A percentile compares a stretch with the other conserved stretches of the same genome.
phyloP scores from a whole-genome alignment of 2,113 vertebrate genomes.

The Rhinopomastus cyanomelas region DNA sequence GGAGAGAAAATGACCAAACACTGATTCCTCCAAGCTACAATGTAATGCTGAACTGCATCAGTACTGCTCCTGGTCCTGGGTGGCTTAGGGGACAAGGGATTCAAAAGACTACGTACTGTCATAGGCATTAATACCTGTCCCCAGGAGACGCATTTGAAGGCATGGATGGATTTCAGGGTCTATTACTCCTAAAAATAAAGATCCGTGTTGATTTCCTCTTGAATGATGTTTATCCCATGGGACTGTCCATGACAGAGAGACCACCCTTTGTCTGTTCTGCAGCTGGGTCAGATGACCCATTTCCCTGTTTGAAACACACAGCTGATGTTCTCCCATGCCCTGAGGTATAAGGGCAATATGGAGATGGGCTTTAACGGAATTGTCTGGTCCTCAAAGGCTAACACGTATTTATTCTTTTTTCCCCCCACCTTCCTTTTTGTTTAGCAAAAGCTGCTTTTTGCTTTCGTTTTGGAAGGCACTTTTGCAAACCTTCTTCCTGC shows the following conservation, averaged over 20 bases:
- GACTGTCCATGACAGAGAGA: background rate
- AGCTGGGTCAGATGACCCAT: constrained; percentile 20
- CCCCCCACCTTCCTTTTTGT: background rate
- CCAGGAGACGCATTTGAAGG: background rate
- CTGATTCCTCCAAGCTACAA: background rate
- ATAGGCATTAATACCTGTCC: background rate
- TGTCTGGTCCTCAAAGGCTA: background rate
- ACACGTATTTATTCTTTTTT: background rate
- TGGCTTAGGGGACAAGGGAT: background rate
- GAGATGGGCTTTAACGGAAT: constrained; percentile 23
- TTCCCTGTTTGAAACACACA: background rate
- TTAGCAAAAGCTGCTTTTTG: background rate
- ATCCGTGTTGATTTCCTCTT: background rate
- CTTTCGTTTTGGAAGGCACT: background rate
- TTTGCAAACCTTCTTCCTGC: background rate
- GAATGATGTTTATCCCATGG: constrained; percentile 2
- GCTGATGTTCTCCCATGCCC: constrained; percentile 5
- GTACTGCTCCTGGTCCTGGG: background rate
- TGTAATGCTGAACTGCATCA: background rate
- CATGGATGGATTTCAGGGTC: constrained; percentile 4
- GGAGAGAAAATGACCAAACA: background rate
- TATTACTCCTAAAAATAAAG: background rate
- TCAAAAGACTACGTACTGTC: background rate
- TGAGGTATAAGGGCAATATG: constrained; percentile 18
- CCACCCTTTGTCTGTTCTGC: constrained; percentile 4